These are phyloP conservation scores for Halictus quadricinctus DNA, from an alignment of 2,888 invertebrate species.

Conservation along the genomic window DNA sequence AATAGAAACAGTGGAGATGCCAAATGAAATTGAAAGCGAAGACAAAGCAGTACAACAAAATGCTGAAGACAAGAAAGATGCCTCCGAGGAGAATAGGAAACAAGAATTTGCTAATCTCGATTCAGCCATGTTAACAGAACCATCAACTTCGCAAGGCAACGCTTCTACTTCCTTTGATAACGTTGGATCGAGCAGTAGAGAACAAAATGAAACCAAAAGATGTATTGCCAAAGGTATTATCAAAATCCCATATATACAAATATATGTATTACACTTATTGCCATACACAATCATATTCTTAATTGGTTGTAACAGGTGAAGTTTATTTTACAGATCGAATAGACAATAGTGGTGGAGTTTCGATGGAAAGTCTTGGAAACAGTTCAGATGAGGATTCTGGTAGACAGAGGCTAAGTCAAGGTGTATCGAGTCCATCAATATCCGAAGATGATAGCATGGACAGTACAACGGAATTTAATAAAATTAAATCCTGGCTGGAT, in stretches of 20 bases:
- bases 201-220: constrained; percentile 51
- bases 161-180: constrained; percentile 36
- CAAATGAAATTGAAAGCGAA: constrained; percentile 2
- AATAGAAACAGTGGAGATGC: background rate
- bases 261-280: background rate
- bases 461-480: background rate
- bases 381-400: constrained; percentile 69
- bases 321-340: constrained; percentile 30
- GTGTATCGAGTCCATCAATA: background rate
- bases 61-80: constrained; percentile 14
- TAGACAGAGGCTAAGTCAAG: constrained; percentile 49
- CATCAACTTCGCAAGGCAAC: constrained; percentile 48
- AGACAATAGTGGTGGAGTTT: constrained; percentile 60
- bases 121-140: constrained; percentile 28
- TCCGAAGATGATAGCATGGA: background rate
- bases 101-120: constrained; percentile 22
- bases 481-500: background rate
- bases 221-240: constrained; percentile 49
- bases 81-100: constrained; percentile 4
- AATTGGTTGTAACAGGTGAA: background rate
- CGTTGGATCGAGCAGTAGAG: constrained; percentile 24
- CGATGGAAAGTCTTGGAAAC: constrained; percentile 66
- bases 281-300: background rate
- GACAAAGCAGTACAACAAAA: constrained; percentile 14
- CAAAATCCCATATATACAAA: background rate